Conservation (phyloP, 2,888 invertebrate genomes). For the Drymonia ruficornis region DNA sequence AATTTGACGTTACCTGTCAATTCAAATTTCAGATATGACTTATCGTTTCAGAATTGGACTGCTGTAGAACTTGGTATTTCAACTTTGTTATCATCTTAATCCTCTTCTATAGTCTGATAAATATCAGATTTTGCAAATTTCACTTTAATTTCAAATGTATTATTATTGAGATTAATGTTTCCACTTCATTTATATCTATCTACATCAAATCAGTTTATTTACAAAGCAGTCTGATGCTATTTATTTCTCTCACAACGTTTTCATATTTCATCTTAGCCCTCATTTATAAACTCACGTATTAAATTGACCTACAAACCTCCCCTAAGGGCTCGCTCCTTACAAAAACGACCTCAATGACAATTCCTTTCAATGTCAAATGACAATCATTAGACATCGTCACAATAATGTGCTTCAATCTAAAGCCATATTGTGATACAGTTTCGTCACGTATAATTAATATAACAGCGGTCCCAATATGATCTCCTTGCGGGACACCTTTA, state of each 20-base stretch:
- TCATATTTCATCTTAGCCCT: background rate
- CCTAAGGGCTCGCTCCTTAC: conserved; percentile 23
- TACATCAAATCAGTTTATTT: background rate
- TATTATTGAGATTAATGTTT: too few relatives aligned
- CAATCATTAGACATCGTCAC: conserved; percentile 45
- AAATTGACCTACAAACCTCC: conserved; percentile 33
- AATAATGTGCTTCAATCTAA: conserved; percentile 43
- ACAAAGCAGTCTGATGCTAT: background rate
- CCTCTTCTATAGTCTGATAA: too few relatives aligned
- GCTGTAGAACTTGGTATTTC: too few relatives aligned
- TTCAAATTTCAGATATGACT: too few relatives aligned
- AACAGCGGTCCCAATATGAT: conserved; percentile 59
- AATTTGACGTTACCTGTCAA: too few relatives aligned
- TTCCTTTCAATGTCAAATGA: conserved; percentile 39
- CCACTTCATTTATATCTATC: background rate
- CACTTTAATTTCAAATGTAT: too few relatives aligned
- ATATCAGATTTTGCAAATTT: too few relatives aligned
- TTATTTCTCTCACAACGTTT: background rate
- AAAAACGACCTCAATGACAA: conserved; percentile 23
- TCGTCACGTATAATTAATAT: conserved; percentile 77
- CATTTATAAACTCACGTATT: conserved; percentile 8
- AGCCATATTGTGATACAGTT: conserved; percentile 69
- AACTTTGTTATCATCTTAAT: too few relatives aligned
- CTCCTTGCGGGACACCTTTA: conserved; percentile 65
- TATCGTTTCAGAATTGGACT: too few relatives aligned